Conservation (phyloP, 2,888 invertebrate genomes). For the Capitulum mitella region DNA sequence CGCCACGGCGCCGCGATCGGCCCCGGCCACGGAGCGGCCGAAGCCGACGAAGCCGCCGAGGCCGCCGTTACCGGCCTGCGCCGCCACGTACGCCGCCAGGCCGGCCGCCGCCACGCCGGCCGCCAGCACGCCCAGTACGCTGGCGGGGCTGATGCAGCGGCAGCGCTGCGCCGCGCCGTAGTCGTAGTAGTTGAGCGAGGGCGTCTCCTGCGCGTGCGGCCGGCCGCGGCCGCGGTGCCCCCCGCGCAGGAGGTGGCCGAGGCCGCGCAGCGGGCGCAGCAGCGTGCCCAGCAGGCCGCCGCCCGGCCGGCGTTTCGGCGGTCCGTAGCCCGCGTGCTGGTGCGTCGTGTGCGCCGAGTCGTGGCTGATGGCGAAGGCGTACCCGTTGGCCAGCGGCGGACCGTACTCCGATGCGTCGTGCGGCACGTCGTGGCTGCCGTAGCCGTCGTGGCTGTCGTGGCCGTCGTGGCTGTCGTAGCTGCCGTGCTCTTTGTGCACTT, state of each 20-base stretch:
- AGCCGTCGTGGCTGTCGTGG: no score
- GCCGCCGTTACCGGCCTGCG: not conserved
- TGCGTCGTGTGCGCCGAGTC: not conserved
- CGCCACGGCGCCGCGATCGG: not conserved
- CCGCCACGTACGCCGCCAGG: not conserved
- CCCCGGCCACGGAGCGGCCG: not conserved
- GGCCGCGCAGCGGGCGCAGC: not conserved
- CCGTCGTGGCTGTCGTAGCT: no score
- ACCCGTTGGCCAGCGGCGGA: not conserved
- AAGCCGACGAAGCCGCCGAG: not conserved
- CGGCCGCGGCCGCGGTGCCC: no score
- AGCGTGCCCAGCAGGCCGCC: not conserved
- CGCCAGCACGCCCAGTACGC: not conserved
- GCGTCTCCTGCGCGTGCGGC: not conserved
- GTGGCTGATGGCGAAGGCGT: not conserved
- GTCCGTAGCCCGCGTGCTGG: not conserved
- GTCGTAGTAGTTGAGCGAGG: not conserved
- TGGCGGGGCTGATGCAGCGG: not conserved
- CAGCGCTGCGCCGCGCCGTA: not conserved
- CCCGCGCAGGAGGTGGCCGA: not conserved
- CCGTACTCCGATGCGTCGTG: conserved; percentile 7
- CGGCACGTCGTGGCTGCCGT: not conserved
- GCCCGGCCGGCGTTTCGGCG: not conserved
- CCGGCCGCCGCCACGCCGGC: not conserved
- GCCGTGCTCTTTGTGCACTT: not conserved